Evolutionary conservation across 1,140 invertebrate species (phyloP).

Genomic region (Dufourea novaeangliae): DNA sequence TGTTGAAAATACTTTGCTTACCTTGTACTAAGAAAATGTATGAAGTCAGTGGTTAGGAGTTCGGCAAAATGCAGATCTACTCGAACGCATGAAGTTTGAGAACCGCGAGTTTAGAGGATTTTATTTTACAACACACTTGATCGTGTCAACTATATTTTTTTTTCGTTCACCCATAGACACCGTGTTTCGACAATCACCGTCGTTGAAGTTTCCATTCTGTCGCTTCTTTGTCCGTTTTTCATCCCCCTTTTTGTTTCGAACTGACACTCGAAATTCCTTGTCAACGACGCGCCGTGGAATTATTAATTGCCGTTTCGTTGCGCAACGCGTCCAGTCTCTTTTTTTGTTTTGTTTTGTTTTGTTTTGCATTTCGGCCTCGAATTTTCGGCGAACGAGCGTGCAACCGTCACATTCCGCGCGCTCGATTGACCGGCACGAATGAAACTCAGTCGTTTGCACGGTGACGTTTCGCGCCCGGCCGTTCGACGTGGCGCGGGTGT

Average conservation of each 20-base stretch:
- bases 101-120: too few species aligned
- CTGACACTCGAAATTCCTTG: conserved; percentile 52
- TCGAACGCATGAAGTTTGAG: too few species aligned
- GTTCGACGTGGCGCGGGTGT: conserved; percentile 42
- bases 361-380: conserved; percentile 14
- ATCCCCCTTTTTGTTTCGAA: conserved; percentile 19
- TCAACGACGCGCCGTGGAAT: conserved; percentile 57
- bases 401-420: conserved; percentile 58
- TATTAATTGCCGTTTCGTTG: conserved; percentile 67
- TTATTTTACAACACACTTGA: too few species aligned
- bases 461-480: conserved; percentile 44
- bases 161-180: not conserved
- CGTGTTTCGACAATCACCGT: conserved; percentile 32
- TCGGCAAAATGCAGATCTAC: too few species aligned
- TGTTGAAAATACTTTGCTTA: too few species aligned
- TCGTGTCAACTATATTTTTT: too few species aligned
- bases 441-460: conserved; percentile 58
- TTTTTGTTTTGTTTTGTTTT: conserved; percentile 34
- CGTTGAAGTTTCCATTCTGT: not conserved
- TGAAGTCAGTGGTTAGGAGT: too few species aligned
- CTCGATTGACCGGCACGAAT: conserved; percentile 63
- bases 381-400: conserved; percentile 47
- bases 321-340: conserved; percentile 26
- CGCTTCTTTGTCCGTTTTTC: conserved; percentile 15
- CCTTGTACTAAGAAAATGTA: too few species aligned